These are phyloP conservation scores for Drosophila parvula DNA, from an alignment of 1,140 invertebrate species.

Conservation along the genomic window DNA sequence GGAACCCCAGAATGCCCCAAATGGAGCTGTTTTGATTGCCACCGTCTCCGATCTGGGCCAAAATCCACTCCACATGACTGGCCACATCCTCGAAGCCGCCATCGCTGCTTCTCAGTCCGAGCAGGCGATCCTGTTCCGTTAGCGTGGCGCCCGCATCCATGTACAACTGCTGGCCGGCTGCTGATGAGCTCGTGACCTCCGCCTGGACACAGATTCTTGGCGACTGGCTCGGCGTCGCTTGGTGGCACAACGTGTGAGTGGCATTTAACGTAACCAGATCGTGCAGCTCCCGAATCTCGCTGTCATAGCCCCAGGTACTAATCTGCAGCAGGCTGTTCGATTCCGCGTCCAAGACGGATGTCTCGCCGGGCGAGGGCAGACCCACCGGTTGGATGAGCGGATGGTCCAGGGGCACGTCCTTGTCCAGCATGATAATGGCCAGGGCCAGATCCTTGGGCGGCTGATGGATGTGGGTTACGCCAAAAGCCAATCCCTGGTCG, in stretches of 20 bases:
- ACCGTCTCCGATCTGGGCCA: slow-evolving; percentile 60
- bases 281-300: slow-evolving; percentile 45
- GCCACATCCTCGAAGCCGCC: slow-evolving; percentile 64
- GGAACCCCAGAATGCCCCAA: slow-evolving; percentile 68
- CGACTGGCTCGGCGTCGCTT: not conserved
- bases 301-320: slow-evolving; percentile 52
- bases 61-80: slow-evolving; percentile 71
- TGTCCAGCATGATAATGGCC: slow-evolving; percentile 74
- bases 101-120: slow-evolving; percentile 32
- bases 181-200: not conserved
- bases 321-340: slow-evolving; percentile 11
- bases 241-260: slow-evolving; percentile 20
- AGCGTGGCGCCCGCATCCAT: slow-evolving; percentile 68
- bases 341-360: slow-evolving; percentile 1
- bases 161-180: slow-evolving; percentile 2
- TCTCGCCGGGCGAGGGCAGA: slow-evolving; percentile 11
- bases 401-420: slow-evolving; percentile 59
- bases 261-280: slow-evolving; percentile 48
- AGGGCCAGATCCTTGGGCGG: slow-evolving; percentile 59
- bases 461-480: slow-evolving; percentile 66
- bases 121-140: slow-evolving; percentile 36
- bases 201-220: slow-evolving; percentile 29
- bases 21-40: slow-evolving; percentile 71
- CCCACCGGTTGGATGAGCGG: slow-evolving; percentile 53
- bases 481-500: slow-evolving; percentile 40